Evolutionary conservation across 2,113 vertebrate species (phyloP).

Genomic region (Ctenomys sociabilis): DNA sequence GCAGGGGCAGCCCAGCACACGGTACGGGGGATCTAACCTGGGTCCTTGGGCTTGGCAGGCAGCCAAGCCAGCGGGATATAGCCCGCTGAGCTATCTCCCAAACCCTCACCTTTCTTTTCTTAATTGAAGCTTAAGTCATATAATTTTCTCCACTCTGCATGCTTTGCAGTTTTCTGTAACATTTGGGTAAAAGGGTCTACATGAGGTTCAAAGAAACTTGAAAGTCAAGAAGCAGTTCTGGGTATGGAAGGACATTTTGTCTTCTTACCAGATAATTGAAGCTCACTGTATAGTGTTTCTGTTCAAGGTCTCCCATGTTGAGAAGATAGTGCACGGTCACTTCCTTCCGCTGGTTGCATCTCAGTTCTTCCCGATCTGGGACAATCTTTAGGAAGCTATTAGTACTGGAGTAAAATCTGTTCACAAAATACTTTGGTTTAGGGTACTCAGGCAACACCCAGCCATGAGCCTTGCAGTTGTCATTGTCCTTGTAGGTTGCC

Average conservation of each 20-base stretch:
- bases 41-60: no score
- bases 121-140: neutral
- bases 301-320: slow-evolving; percentile 59
- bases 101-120: neutral
- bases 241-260: neutral
- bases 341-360: slow-evolving; percentile 66
- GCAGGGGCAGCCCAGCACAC: no score
- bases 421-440: neutral
- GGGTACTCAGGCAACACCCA: slow-evolving; percentile 82
- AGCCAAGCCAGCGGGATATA: no score
- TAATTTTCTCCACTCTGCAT: neutral
- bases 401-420: slow-evolving; percentile 82
- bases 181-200: neutral
- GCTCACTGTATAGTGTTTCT: neutral
- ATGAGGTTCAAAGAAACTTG: neutral
- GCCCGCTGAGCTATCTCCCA: no score
- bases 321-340: slow-evolving; percentile 79
- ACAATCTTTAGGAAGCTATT: slow-evolving; percentile 82
- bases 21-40: no score
- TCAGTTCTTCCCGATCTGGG: slow-evolving; percentile 68
- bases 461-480: slow-evolving; percentile 78
- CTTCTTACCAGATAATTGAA: slow-evolving; percentile 81
- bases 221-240: neutral
- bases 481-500: slow-evolving; percentile 77
- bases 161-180: neutral